A percentile compares a stretch with the other conserved stretches of the same genome.
phyloP scores from a whole-genome alignment of 2,113 vertebrate genomes.

The Xiphorhynchus elegans region DNA sequence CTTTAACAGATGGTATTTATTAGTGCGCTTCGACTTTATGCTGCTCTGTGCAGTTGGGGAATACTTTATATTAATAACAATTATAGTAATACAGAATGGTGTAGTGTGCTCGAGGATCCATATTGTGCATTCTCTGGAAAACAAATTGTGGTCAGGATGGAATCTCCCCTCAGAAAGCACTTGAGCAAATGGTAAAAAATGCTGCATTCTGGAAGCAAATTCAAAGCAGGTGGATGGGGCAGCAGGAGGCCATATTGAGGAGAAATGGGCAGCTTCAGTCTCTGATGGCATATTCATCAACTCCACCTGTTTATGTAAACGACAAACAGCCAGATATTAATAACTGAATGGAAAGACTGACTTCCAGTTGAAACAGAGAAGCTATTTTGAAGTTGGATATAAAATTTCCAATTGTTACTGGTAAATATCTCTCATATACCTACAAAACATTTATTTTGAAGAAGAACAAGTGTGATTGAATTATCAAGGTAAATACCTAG shows the following conservation, averaged over 20 bases:
- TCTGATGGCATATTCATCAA: not conserved
- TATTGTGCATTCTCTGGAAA: not conserved
- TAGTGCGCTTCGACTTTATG: not conserved
- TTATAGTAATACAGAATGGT: not conserved
- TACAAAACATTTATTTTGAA: not conserved
- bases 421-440: not conserved
- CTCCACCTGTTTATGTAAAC: not conserved
- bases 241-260: not conserved
- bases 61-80: not conserved
- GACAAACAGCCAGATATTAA: not conserved
- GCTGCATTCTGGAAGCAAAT: constrained; percentile 13
- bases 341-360: not conserved
- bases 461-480: not conserved
- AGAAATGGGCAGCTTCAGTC: constrained; percentile 38
- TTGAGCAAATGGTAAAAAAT: constrained; percentile 5
- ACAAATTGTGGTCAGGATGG: not conserved
- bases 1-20: not conserved
- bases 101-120: not conserved
- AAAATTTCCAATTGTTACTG: not conserved
- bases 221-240: constrained; percentile 22
- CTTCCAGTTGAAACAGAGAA: not conserved
- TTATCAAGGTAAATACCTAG: not conserved
- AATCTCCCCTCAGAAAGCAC: not conserved
- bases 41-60: not conserved
- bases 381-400: not conserved